A percentile compares a stretch with the other conserved stretches of the same genome.
These are phyloP conservation scores for Parazoanthus atlanticus DNA, from an alignment of 92 coral and sea anemone genomes.

Conservation along the genomic window DNA sequence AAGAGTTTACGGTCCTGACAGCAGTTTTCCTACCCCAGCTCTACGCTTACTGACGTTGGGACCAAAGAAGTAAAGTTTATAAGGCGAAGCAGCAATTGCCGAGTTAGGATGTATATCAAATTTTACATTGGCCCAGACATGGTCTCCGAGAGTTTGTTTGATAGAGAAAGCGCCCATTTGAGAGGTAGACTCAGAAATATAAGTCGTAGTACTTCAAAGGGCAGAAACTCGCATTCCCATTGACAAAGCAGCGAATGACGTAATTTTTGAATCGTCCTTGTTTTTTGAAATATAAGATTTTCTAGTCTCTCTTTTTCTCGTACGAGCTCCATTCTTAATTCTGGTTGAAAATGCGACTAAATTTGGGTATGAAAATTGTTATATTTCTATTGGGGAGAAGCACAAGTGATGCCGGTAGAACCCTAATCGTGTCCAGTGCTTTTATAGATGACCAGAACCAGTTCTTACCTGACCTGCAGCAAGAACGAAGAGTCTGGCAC, in stretches of 20 bases:
- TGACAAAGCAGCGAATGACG: background rate
- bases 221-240: background rate
- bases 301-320: background rate
- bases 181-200: background rate
- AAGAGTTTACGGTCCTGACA: background rate
- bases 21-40: no score
- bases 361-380: background rate
- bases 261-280: background rate
- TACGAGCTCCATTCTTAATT: background rate
- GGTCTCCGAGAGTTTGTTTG: background rate
- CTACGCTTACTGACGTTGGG: background rate
- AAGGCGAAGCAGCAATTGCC: background rate
- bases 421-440: no score
- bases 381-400: no score
- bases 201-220: background rate
- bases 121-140: background rate
- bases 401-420: no score
- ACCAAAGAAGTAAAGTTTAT: background rate
- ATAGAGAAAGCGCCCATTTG: background rate
- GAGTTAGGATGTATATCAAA: background rate
- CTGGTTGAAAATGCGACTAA: no score
- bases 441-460: no score
- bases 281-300: no score
- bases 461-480: no score
- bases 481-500: no score